phyloP scores from a whole-genome alignment of 2,888 invertebrate species.

The Volucella inflata region DNA sequence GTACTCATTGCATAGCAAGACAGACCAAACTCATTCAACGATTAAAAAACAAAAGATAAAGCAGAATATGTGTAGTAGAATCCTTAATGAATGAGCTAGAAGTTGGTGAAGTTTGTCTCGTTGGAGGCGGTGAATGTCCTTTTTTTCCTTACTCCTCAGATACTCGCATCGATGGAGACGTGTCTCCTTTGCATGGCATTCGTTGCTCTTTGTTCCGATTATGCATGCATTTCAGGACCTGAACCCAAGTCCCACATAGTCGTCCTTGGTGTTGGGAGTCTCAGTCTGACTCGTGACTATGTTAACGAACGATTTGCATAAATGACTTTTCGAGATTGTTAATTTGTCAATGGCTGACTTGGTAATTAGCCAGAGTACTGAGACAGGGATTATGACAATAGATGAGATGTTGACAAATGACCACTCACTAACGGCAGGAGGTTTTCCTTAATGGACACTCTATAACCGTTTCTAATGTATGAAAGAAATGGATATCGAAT shows the following conservation, averaged over 20 bases:
- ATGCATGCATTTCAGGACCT: constrained; percentile 39
- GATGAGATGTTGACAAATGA: constrained; percentile 9
- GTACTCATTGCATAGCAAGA: constrained; percentile 15
- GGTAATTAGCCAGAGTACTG: constrained; percentile 47
- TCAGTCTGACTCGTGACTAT: too few species aligned
- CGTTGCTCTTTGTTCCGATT: constrained; percentile 49
- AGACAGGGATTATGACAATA: constrained; percentile 22
- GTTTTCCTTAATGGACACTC: not conserved
- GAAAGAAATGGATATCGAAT: too few species aligned
- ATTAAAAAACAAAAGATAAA: not conserved
- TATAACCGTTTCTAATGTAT: too few species aligned
- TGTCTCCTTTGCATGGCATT: constrained; percentile 7
- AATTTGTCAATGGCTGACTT: constrained; percentile 57
- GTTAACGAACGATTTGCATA: constrained; percentile 25
- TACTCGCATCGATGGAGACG: not conserved
- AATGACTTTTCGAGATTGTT: constrained; percentile 42
- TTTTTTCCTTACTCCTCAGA: not conserved
- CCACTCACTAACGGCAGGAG: not conserved
- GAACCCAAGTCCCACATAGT: too few species aligned
- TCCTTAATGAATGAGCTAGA: constrained; percentile 58
- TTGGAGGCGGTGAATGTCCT: constrained; percentile 17
- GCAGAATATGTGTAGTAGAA: constrained; percentile 38
- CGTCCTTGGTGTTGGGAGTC: too few species aligned
- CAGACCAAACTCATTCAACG: constrained; percentile 45
- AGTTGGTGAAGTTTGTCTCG: constrained; percentile 47